Conservation (phyloP, 2,113 vertebrate genomes). For the Nicator chloris region DNA sequence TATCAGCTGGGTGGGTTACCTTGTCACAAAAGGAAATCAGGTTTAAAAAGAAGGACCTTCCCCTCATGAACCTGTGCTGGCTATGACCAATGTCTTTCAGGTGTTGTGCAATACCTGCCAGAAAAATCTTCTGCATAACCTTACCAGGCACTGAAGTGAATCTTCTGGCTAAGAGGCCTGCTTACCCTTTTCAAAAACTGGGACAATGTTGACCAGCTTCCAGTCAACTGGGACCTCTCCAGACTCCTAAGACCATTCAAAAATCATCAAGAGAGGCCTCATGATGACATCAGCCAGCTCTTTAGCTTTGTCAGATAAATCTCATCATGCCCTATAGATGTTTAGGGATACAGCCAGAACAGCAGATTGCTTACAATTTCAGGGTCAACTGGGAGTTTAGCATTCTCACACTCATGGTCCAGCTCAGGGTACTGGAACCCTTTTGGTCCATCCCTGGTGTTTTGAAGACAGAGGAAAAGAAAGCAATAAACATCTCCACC, state of each 20-base stretch:
- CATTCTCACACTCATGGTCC: background rate
- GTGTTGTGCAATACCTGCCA: background rate
- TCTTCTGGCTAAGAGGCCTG: background rate
- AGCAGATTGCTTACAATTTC: background rate
- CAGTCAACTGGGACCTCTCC: background rate
- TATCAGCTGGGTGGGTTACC: background rate
- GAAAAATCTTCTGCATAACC: background rate
- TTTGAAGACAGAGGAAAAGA: background rate
- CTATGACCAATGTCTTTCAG: background rate
- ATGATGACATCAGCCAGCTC: background rate
- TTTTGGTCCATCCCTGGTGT: background rate
- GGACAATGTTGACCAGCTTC: background rate
- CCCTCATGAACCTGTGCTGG: fast-evolving
- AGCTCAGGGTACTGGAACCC: background rate
- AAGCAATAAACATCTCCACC: background rate
- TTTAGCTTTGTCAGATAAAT: background rate
- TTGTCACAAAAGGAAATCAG: background rate
- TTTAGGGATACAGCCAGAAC: background rate
- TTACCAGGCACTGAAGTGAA: background rate
- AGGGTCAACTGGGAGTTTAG: background rate
- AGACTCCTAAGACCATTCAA: background rate
- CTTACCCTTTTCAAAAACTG: background rate
- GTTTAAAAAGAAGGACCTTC: background rate
- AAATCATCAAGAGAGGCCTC: background rate
- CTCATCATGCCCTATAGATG: background rate